A percentile compares a stretch with the other conserved stretches of the same genome.
Conservation (phyloP, 2,888 invertebrate species). For the Catocala fraxini region DNA sequence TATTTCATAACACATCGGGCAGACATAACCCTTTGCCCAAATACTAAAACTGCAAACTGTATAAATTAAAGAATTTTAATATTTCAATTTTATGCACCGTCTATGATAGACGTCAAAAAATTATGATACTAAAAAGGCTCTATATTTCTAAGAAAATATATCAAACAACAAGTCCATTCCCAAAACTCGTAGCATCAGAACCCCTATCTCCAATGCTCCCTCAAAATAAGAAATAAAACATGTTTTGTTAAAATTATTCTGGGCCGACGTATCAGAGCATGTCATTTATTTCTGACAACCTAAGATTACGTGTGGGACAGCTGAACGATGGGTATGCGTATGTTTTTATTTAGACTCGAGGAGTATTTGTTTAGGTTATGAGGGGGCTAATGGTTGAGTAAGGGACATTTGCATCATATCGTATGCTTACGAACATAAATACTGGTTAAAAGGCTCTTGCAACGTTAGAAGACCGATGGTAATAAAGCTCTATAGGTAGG, state of each 20-base stretch:
- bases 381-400: background rate
- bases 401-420: too few relatives aligned
- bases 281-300: conserved; percentile 47
- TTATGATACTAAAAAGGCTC: background rate
- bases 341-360: conserved; percentile 15
- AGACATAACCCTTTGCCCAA: too few relatives aligned
- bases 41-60: too few relatives aligned
- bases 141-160: background rate
- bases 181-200: conserved; percentile 1
- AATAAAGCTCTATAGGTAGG: too few relatives aligned
- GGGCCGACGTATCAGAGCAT: conserved; percentile 21
- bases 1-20: too few relatives aligned
- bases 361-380: conserved; percentile 8
- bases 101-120: too few relatives aligned
- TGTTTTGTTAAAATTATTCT: conserved; percentile 39
- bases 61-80: too few relatives aligned
- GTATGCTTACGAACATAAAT: too few relatives aligned
- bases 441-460: too few relatives aligned
- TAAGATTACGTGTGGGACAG: conserved; percentile 37
- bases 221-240: conserved; percentile 35
- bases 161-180: background rate
- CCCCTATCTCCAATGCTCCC: conserved; percentile 38
- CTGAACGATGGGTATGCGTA: conserved; percentile 11
- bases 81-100: too few relatives aligned
- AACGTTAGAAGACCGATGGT: too few relatives aligned